A percentile compares a stretch with the other conserved stretches of the same genome.
These are phyloP conservation scores for Cheilosia scutellata DNA, from an alignment of 2,888 invertebrate species.

Conservation along the genomic window DNA sequence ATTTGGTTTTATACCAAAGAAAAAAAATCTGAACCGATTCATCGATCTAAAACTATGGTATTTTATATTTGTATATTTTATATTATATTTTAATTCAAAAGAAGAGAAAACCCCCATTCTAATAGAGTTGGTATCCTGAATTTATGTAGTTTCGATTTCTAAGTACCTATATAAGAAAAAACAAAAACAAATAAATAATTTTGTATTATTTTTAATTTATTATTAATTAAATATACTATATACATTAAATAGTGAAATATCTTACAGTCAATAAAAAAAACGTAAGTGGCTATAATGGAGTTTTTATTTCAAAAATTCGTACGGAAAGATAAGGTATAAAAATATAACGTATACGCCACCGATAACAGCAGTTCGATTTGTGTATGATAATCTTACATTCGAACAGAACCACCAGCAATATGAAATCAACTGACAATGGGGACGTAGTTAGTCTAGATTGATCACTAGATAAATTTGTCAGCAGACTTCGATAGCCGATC, in stretches of 20 bases:
- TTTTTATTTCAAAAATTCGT: neutral
- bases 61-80: slow-evolving; percentile 11
- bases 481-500: no score
- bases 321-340: neutral
- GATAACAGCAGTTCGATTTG: neutral
- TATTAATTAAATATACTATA: slow-evolving; percentile 70
- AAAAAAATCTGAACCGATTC: slow-evolving; percentile 26
- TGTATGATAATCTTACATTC: neutral
- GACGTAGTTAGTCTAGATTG: no score
- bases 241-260: slow-evolving; percentile 73
- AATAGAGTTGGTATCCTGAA: slow-evolving; percentile 58
- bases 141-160: slow-evolving; percentile 55
- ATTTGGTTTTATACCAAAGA: neutral
- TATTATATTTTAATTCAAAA: slow-evolving; percentile 24
- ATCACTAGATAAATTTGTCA: no score
- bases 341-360: neutral
- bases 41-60: slow-evolving; percentile 45
- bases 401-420: neutral
- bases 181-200: slow-evolving; percentile 21
- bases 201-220: slow-evolving; percentile 60
- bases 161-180: slow-evolving; percentile 44
- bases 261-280: slow-evolving; percentile 68
- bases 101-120: slow-evolving; percentile 47
- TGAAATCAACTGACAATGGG: no score
- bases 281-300: neutral